Percentiles rank a stretch among this genome's conserved stretches.
Conservation (phyloP, 2,113 vertebrate species). For the Pygoscelis adeliae region DNA sequence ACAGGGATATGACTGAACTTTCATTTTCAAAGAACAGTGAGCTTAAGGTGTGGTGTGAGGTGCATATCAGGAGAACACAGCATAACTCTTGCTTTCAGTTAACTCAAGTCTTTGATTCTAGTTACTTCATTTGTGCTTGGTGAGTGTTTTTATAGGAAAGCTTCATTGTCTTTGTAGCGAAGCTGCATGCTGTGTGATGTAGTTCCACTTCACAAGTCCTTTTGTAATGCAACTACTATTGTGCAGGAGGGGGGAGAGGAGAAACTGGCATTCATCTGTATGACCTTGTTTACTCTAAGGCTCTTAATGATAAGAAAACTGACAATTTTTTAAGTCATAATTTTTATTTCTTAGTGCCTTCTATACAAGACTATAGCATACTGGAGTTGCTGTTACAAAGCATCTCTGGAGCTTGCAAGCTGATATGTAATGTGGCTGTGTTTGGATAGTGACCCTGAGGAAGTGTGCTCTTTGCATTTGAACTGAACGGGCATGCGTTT, state of each 20-base stretch:
- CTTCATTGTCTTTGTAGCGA: background rate
- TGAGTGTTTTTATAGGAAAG: background rate
- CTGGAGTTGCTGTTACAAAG: background rate
- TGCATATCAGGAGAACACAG: background rate
- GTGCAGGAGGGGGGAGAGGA: background rate
- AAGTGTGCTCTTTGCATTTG: background rate
- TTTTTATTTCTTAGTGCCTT: background rate
- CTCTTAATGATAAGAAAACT: background rate
- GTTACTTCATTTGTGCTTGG: background rate
- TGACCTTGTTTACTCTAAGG: background rate
- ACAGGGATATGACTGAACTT: background rate
- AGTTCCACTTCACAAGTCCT: background rate
- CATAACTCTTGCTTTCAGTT: background rate
- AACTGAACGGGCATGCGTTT: background rate
- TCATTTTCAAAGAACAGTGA: background rate
- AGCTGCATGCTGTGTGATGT: background rate
- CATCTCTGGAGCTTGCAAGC: background rate
- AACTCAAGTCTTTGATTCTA: background rate
- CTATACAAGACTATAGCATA: accelerated
- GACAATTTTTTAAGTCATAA: background rate
- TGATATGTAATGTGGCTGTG: background rate
- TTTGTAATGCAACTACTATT: background rate
- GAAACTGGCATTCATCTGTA: background rate
- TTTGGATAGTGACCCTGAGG: background rate
- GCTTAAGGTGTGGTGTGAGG: background rate